Base-by-base conservation (phyloP, 2,888 invertebrate genomes). In the Hecatera dysodea region DNA sequence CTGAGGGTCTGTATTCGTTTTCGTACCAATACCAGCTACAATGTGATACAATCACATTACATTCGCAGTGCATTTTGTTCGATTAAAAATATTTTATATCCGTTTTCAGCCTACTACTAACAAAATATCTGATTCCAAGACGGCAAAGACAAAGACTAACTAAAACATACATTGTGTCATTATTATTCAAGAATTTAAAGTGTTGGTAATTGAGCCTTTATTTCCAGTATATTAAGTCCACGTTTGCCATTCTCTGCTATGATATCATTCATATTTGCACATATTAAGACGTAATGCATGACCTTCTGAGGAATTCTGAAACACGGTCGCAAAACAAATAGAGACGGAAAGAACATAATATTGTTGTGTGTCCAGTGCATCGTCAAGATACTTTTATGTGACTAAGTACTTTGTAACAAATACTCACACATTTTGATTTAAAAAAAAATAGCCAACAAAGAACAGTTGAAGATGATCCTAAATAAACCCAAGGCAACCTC, bases 191-290 rank as follows among this genome's bases (percentile, higher is more conserved):
- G 22, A 64, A 60, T 79, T 67, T 57, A 27, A 63, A 67, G 60
- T 67, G 53, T 42, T 55, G 12, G 73, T 67, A 77, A 73, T 73
- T 73, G 60, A 67, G 60, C 56, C 77, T 50, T 59, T 50, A 72
- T 61, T 68, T 64, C 74, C 44, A 61, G 50, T 48, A 24, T 19
- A 59, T 67, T 63, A 66, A 63, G 73, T 60, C 63, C 33, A 53
- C 62, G 22, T 12, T 60, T 57, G 44, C 22, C 7, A 63, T 67
- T 70, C 56, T 61, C 29, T 57, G 62, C 50, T 64, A 81, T 75
- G 78, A 81, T 81, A 81, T 81, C 78, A 81, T 75, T 61, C 82
- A 69, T 78, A 81, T 81, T 81, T 81, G 66, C 64, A 65, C 82
- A 80, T 22, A 74, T 75, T 75, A 78, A 75, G 75, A 75, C 78